Evolutionary conservation across 2,113 vertebrate genomes (phyloP), one percentile per base, ranked within the genome.

Genomic region (Protomyctophum bolini): DNA sequence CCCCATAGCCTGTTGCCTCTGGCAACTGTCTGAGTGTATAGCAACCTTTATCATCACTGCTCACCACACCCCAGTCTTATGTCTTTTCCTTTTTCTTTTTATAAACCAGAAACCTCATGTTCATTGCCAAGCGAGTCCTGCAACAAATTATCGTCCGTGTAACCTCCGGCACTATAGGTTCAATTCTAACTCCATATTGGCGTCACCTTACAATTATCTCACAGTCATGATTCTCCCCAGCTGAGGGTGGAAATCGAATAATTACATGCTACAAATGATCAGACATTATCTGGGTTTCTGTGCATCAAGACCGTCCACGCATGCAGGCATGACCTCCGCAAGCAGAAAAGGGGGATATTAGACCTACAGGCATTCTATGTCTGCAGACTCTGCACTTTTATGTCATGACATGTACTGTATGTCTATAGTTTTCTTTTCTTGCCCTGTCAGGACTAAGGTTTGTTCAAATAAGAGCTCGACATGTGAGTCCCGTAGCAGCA

Each of bases 31-130:
- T 58, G 55, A 41, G 33, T 14, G 55, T 2, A 7, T 47, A 11
- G 14, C 61, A 75, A 62, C 68, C 62, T 56, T 21, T 8, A 54
- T 71, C 73, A 51, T 82, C 80, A 73, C 56, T 29, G 58, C 68
- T 84, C 64, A 83, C 85, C 85, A 86, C 85, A 72, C 85, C 86
- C 83, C 70, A 56, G 4, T 73, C 83, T 84, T 66, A 41, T 41
- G 33, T 3, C 33, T 4, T 41, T 41, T 41, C 5, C 33, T 41
- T 41, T 41, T 41, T 6, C 5, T 41, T 68, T 14, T 71, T 80
- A 81, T 86, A 41, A 82, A 80, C 73, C 77, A 77, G 59, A 84
- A 85, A 80, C 82, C 85, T 79, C 70, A 72, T 8, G 75, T 14
- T 58, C 61, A 63, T 60, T 70, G 71, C 77, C 80, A 81, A 51